Percentiles rank a stretch among this genome's conserved stretches.
These are phyloP conservation scores for Macrocentrus cingulum DNA, from an alignment of 1,140 invertebrate species.

Conservation along the genomic window DNA sequence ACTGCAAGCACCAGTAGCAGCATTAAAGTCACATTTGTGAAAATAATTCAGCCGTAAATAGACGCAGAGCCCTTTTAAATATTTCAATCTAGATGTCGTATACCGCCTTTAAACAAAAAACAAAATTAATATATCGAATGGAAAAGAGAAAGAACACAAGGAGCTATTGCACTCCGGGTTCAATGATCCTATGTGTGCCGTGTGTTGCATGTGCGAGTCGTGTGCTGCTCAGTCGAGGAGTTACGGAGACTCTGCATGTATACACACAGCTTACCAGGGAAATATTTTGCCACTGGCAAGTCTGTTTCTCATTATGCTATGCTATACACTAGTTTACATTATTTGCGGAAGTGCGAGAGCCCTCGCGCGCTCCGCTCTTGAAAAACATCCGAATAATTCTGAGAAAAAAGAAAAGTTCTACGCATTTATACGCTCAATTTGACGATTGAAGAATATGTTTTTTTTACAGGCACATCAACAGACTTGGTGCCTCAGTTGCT, in stretches of 20 bases:
- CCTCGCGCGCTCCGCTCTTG: too few relatives aligned
- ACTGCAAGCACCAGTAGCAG: too few relatives aligned
- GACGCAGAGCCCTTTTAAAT: too few relatives aligned
- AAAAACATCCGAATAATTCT: too few relatives aligned
- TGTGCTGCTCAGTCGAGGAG: neutral
- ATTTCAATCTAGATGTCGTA: too few relatives aligned
- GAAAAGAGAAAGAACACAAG: neutral
- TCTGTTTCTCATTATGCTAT: slow-evolving; percentile 28
- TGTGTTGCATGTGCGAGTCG: slow-evolving; percentile 13
- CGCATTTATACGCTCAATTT: too few relatives aligned
- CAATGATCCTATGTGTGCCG: slow-evolving; percentile 8
- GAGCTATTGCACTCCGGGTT: slow-evolving; percentile 6
- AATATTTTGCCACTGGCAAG: neutral
- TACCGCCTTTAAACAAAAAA: too few relatives aligned
- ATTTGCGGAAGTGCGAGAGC: too few relatives aligned
- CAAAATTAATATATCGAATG: too few relatives aligned
- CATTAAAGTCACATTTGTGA: too few relatives aligned
- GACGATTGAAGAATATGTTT: slow-evolving; percentile 3
- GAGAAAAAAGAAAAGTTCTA: too few relatives aligned
- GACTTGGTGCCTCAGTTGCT: slow-evolving; percentile 69
- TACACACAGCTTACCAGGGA: neutral
- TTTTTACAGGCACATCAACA: slow-evolving; percentile 59
- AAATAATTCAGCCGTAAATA: too few relatives aligned
- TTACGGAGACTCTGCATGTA: neutral
- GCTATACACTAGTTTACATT: slow-evolving; percentile 8